phyloP scores from a whole-genome alignment of 2,888 invertebrate species.

The Drosophila eohydei region DNA sequence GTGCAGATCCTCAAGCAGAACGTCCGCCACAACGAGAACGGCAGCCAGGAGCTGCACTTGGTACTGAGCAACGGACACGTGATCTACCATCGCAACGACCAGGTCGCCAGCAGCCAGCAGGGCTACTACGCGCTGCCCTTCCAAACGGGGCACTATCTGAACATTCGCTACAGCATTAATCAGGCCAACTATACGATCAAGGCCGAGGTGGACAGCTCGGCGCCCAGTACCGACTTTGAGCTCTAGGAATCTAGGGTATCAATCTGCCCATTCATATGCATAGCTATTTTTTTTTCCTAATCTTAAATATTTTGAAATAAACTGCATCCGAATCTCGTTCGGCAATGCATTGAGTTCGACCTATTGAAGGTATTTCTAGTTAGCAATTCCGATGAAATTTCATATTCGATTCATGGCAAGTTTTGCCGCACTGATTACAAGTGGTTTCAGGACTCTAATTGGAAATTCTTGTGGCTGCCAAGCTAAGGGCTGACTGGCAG shows the following conservation, averaged over 20 bases:
- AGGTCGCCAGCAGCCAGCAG: constrained; percentile 42
- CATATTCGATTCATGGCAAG: neutral
- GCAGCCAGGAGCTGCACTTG: constrained; percentile 67
- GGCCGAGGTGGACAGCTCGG: constrained; percentile 68
- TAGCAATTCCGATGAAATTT: neutral
- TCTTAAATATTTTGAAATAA: neutral
- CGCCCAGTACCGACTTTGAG: constrained; percentile 63
- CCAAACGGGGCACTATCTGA: constrained; percentile 62
- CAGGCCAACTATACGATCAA: constrained; percentile 76
- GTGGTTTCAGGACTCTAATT: neutral
- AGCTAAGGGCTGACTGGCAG: neutral
- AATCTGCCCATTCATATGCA: neutral
- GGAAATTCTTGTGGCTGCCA: neutral
- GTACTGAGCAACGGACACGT: constrained; percentile 71
- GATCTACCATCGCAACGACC: constrained; percentile 65
- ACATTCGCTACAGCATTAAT: constrained; percentile 70
- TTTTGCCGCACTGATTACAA: neutral
- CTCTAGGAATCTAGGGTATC: neutral
- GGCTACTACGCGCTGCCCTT: constrained; percentile 67
- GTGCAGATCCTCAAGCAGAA: constrained; percentile 70
- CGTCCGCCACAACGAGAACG: constrained; percentile 62
- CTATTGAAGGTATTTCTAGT: neutral
- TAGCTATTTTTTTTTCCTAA: neutral
- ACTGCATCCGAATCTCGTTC: too few relatives aligned
- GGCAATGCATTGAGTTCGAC: too few relatives aligned